Percentiles rank a stretch among this genome's conserved stretches.
These are phyloP conservation scores for Prenolepis imparis DNA, from an alignment of 2,888 invertebrate genomes.

Conservation along the genomic window DNA sequence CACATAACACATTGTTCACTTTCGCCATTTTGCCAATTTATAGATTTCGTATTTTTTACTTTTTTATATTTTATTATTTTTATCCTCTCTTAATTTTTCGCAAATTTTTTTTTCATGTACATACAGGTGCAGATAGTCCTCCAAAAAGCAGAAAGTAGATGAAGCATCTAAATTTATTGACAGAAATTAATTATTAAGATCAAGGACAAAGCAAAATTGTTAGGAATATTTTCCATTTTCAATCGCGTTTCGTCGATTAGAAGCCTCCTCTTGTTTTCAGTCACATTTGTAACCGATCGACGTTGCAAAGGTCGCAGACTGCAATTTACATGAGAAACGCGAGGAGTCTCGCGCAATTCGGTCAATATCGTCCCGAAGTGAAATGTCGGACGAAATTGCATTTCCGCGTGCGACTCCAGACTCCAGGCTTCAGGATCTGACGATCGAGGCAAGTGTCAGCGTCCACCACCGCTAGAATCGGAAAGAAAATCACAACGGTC, in stretches of 20 bases:
- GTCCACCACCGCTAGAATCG: not conserved
- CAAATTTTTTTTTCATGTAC: not conserved
- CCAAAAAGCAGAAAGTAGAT: not conserved
- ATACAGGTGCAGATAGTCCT: not conserved
- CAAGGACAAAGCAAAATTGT: constrained; percentile 20
- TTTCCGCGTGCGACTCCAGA: constrained; percentile 65
- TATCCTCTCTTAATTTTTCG: not conserved
- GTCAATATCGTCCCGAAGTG: constrained; percentile 67
- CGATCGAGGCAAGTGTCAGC: not conserved
- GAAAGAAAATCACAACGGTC: not conserved
- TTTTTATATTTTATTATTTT: not conserved
- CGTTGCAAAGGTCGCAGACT: constrained; percentile 66
- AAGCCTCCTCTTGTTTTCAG: constrained; percentile 55
- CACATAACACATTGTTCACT: not conserved
- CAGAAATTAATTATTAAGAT: constrained; percentile 34
- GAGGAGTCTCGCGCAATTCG: constrained; percentile 68
- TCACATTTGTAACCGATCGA: constrained; percentile 60
- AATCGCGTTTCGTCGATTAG: not conserved
- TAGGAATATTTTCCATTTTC: constrained; percentile 19
- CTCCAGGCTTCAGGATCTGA: not conserved
- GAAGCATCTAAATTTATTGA: not conserved
- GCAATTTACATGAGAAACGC: constrained; percentile 69
- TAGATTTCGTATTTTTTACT: not conserved
- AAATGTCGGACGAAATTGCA: constrained; percentile 71
- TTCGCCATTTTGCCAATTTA: not conserved